Evolutionary conservation across 2,888 invertebrate species (phyloP).

Genomic region (Hirtodrosophila confusa): DNA sequence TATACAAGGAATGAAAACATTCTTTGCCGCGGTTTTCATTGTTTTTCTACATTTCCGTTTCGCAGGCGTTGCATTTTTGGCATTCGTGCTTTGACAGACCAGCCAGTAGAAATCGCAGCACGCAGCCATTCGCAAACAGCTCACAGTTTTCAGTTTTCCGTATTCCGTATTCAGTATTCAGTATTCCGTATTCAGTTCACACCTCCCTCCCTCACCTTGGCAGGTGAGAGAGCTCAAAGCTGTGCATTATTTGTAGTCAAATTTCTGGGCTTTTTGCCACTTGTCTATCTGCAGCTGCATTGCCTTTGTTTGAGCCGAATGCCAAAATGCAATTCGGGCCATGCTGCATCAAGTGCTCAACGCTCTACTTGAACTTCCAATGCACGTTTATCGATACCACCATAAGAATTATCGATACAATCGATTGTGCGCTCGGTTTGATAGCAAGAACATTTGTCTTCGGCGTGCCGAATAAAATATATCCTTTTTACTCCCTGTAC

Average conservation of each 20-base stretch:
- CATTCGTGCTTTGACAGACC: constrained; percentile 68
- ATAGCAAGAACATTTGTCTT: no score
- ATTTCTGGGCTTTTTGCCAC: constrained; percentile 10
- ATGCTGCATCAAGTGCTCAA: background rate
- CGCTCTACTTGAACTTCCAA: no score
- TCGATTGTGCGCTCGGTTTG: no score
- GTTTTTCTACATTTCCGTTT: constrained; percentile 71
- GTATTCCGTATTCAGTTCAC: background rate
- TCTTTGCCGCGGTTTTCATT: constrained; percentile 74
- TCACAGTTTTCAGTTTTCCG: constrained; percentile 1
- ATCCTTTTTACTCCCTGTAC: no score
- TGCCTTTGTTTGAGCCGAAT: constrained; percentile 23
- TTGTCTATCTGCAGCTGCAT: constrained; percentile 4
- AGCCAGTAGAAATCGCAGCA: constrained; percentile 16
- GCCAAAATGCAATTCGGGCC: constrained; percentile 18
- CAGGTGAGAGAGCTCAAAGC: constrained; percentile 20
- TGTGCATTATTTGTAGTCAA: constrained; percentile 50
- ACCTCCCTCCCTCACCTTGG: constrained; percentile 6
- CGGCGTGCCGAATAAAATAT: no score
- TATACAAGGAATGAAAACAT: constrained; percentile 72
- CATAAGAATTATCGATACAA: no score
- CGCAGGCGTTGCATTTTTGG: constrained; percentile 73
- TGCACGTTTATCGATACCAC: no score
- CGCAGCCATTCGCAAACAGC: constrained; percentile 2
- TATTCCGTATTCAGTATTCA: background rate